A percentile compares a stretch with the other conserved stretches of the same genome.
phyloP scores from a whole-genome alignment of 1,140 invertebrate genomes.

The Portunus trituberculatus region DNA sequence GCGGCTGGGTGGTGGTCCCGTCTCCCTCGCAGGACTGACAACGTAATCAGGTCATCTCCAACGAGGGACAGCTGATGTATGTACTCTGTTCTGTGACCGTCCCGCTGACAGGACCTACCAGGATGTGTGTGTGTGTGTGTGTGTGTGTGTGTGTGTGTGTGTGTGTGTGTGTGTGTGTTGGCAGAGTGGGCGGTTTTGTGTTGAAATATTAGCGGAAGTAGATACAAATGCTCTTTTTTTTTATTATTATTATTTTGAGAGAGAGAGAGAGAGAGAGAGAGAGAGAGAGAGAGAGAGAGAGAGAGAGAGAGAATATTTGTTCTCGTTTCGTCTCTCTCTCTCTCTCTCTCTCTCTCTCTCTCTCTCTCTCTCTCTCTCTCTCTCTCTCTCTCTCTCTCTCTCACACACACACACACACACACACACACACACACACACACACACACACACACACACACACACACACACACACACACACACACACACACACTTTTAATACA shows the following conservation, averaged over 20 bases:
- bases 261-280: too few species aligned
- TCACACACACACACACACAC: too few species aligned
- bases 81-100: neutral
- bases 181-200: neutral
- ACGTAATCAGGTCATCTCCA: too few species aligned
- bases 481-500: too few species aligned
- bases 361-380: slow-evolving; percentile 32
- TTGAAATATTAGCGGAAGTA: too few species aligned
- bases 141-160: slow-evolving; percentile 27
- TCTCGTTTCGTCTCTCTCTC: neutral
- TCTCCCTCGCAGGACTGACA: too few species aligned
- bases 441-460: slow-evolving; percentile 46
- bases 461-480: slow-evolving; percentile 35
- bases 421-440: neutral
- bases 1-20: too few species aligned
- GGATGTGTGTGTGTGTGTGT: slow-evolving; percentile 34
- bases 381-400: slow-evolving; percentile 14
- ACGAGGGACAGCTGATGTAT: neutral
- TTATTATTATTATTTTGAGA: neutral
- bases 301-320: neutral
- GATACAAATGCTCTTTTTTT: too few species aligned
- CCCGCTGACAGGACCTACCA: neutral
- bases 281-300: neutral
- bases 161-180: slow-evolving; percentile 30
- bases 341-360: slow-evolving; percentile 37